phyloP scores from a whole-genome alignment of 1,140 invertebrate species.

The Panagrolaimus sp. region DNA sequence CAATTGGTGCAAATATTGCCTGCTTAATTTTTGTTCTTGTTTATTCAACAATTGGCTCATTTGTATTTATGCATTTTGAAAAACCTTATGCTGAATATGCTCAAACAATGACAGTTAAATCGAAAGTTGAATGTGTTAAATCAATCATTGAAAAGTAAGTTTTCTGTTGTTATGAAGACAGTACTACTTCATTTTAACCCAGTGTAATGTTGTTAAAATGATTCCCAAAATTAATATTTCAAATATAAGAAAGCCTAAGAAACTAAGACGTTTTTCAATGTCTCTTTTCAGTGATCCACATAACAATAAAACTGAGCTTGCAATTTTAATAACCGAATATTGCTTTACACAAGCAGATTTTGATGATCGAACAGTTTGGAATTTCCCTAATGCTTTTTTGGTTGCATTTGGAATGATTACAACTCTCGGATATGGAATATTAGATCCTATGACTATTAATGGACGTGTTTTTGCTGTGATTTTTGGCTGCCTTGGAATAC shows the following conservation, averaged over 20 bases:
- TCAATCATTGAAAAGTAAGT: slow-evolving; percentile 24
- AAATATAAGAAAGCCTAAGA: too few species aligned
- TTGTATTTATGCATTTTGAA: slow-evolving; percentile 50
- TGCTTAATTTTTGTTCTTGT: slow-evolving; percentile 45
- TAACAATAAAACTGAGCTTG: slow-evolving; percentile 15
- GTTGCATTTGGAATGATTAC: slow-evolving; percentile 53
- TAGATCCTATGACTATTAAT: slow-evolving; percentile 17
- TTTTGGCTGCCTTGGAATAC: slow-evolving; percentile 53
- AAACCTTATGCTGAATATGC: slow-evolving; percentile 26
- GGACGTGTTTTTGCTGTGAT: slow-evolving; percentile 49
- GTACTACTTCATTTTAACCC: too few species aligned
- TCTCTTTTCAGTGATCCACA: slow-evolving; percentile 2
- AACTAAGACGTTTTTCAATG: too few species aligned
- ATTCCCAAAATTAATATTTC: too few species aligned
- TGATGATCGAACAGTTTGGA: slow-evolving; percentile 36
- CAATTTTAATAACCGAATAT: slow-evolving; percentile 21
- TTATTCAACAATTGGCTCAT: slow-evolving; percentile 45
- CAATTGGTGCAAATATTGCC: slow-evolving; percentile 39
- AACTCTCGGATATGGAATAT: slow-evolving; percentile 37
- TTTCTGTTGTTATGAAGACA: too few species aligned
- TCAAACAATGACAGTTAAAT: slow-evolving; percentile 30
- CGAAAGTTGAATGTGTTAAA: slow-evolving; percentile 38
- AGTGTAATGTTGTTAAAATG: too few species aligned
- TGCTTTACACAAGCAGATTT: slow-evolving; percentile 28
- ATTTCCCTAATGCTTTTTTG: slow-evolving; percentile 44